Base-by-base conservation (phyloP, 2,113 vertebrate species). In the Lethenteron reissneri region DNA sequence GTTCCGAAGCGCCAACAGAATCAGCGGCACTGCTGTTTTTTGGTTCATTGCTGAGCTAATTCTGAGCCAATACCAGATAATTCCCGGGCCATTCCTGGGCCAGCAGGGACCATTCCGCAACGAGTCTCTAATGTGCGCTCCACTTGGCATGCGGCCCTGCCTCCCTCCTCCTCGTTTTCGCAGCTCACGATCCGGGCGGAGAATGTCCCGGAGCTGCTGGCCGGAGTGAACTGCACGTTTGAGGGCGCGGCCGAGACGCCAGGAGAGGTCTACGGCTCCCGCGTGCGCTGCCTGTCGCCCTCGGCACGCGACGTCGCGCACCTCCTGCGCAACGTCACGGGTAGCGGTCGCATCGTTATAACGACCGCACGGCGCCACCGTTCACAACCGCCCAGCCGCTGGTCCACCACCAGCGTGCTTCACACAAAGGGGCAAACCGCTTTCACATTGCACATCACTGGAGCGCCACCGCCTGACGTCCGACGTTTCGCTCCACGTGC, bases 231-330 rank as follows among this genome's bases (percentile, higher is more conserved):
- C 78, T 99, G 94, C 74, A 86, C 89, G 70, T 99, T 99, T 2
- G 86, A 97, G 76, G 89, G 96, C 77, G 83, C 97, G 73, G 88
- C 92, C 0, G 92, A 97, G 82, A 94, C 91, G 86, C 88, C 90
- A 17, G 94, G 94, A 12, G 75, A 89, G 78, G 94, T 99, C 77
- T 83, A 91, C 57, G 94, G 94, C 74, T 95, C 90, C 79, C 84
- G 86, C 75, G 90, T 99, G 72, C 86, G 83, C 41, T 99, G 94
- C 80, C 87, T 79, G 73, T 96, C 92, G 0, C 94, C 94, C 0
- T 87, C 90, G 56, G 89, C 92, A 80, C 95, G 87, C 76, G 92
- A 97, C 73, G 90, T 97, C 73, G 91, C 92, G 2, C 87, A 68
- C n/a, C 64, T 68, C 64, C 25, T 68, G n/a, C n/a, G n/a, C 64